Base-by-base conservation (phyloP, 2,113 vertebrate genomes). In the Tapirus terrestris region DNA sequence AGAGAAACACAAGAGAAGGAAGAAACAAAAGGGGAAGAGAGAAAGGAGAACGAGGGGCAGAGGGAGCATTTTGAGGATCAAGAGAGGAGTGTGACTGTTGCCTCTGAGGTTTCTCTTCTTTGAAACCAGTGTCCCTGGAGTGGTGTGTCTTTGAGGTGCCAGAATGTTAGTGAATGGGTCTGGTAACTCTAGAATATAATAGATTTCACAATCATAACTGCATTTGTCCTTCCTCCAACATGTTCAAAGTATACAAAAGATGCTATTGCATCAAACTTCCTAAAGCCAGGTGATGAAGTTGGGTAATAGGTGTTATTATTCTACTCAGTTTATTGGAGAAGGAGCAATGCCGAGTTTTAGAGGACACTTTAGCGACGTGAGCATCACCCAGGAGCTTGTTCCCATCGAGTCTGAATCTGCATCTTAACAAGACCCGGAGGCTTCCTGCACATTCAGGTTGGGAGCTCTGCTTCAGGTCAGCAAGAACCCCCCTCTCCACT, bases 21-120 rank as follows among this genome's bases (percentile, higher is more conserved):
- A 27, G 75, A 11, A 48, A n/a, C 20, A 10, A 68, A 39, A 10
- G 51, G 16, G 33, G 48, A 18, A 10, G 39, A 33, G 0, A 20
- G 4, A 51, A 8, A 3, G 4, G 17, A 53, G 14, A 13, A 14
- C 51, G 51, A 53, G 51, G n/a, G 25, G 53, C 1, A 11, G 27
- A 45, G 14, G 14, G 27, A 53, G 17, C 7, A 16, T 18, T 1
- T 0, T 0, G 0, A 1, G 43, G 9, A 0, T 5, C 0, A 7
- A 60, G 25, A 20, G 3, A 33, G 14, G 25, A 16, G n/a, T 1
- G 0, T 2, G 18, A 4, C 53, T 6, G 31, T 29, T n/a, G 18
- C 25, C 3, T 45, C 43, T 10, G 3, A 2, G 6, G 29, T 45
- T 53, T 20, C 82, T 63, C 51, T 8, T 20, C 58, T 61, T 6